These are phyloP conservation scores for Hypotaenidia okinawae DNA, from an alignment of 2,797 vertebrate species.

Conservation along the genomic window DNA sequence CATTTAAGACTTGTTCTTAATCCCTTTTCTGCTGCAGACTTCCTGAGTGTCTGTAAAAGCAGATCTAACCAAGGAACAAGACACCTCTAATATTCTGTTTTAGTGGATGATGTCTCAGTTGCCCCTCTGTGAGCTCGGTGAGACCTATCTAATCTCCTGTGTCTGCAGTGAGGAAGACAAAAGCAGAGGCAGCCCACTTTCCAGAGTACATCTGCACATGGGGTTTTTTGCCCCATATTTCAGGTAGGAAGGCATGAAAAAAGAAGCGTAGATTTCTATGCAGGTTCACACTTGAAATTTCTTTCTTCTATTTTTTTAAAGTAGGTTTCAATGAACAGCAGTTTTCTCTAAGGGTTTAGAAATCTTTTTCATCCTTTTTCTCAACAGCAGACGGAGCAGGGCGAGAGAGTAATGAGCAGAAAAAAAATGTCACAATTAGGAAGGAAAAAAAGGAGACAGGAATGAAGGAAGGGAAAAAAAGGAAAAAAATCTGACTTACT, in stretches of 20 bases:
- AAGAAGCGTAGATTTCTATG: neutral
- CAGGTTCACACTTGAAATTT: neutral
- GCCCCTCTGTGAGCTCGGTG: neutral
- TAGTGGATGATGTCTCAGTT: neutral
- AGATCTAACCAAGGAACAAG: neutral
- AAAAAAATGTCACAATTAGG: neutral
- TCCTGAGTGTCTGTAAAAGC: constrained; percentile 38
- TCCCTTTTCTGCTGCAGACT: constrained; percentile 20
- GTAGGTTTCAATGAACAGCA: neutral
- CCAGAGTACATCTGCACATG: neutral
- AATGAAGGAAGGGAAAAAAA: neutral
- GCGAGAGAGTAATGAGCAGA: neutral
- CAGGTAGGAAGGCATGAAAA: neutral
- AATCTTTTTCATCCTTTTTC: neutral
- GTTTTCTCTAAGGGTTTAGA: constrained; percentile 8
- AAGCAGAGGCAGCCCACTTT: neutral
- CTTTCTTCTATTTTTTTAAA: neutral
- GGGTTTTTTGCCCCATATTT: neutral
- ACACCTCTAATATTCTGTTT: neutral
- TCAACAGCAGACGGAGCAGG: neutral
- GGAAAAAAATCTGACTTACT: neutral
- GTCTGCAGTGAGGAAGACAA: neutral
- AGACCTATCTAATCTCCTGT: neutral
- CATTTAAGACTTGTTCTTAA: constrained; percentile 21
- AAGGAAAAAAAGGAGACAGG: neutral